Conservation (phyloP, 1,140 invertebrate genomes). For the Papilio polyxenes region DNA sequence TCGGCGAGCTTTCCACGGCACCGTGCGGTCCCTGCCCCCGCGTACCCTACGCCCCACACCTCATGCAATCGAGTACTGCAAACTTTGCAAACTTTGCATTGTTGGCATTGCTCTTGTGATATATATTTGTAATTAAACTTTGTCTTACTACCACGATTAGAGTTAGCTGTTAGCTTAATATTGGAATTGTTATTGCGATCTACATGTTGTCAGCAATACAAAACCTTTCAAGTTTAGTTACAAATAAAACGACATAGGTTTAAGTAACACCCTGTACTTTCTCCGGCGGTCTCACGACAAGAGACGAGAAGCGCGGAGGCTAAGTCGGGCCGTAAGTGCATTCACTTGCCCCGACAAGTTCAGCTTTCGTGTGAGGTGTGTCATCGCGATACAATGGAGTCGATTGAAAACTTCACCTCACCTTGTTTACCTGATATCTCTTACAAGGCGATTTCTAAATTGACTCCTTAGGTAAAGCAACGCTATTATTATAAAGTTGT, state of each 20-base stretch:
- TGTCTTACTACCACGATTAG: not conserved
- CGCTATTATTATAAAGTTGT: not conserved
- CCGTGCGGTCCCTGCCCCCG: constrained; percentile 26
- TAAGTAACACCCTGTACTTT: constrained; percentile 19
- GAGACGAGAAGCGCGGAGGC: not conserved
- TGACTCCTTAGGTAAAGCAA: not conserved
- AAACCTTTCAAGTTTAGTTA: not conserved
- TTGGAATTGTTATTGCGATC: not conserved
- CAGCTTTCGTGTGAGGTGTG: constrained; percentile 30
- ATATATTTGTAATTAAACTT: not conserved
- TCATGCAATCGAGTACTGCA: not conserved
- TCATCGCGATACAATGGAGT: constrained; percentile 19
- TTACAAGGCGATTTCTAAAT: not conserved
- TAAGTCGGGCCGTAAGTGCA: constrained; percentile 32
- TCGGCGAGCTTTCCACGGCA: constrained; percentile 58
- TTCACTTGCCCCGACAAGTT: constrained; percentile 29
- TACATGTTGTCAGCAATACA: not conserved
- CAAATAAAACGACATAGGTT: not conserved
- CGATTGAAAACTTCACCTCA: not conserved
- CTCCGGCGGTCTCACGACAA: constrained; percentile 1
- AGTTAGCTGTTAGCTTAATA: not conserved
- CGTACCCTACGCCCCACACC: not conserved
- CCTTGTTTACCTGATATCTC: not conserved
- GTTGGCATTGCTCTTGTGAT: not conserved
- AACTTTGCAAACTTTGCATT: constrained; percentile 16